Base-by-base conservation (phyloP, 2,797 vertebrate species). In the Denticeps clupeoides region DNA sequence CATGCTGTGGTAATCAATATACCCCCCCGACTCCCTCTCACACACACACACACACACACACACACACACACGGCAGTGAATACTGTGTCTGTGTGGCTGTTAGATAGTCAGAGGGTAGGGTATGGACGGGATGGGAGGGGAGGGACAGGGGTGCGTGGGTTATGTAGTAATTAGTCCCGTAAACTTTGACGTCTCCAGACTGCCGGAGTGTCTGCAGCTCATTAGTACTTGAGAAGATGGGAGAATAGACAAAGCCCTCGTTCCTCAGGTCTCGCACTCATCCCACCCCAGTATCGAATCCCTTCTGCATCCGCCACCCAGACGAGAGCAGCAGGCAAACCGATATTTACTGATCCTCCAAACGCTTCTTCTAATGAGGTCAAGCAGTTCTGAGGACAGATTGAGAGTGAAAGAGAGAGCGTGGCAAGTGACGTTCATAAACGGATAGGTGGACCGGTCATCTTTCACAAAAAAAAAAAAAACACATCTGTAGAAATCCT, bases 1-100 rank as follows among this genome's bases (percentile, higher is more conserved):
- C 33, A 3, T 59, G 48, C 51, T 43, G 48, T 31, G 40, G 40
- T 47, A 58, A 70, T 70, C 62, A 65, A 67, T 67, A 70, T 54
- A 45, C 46, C 27, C 6, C 9, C 6, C 27, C 6, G 27, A 6
- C 27, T 6, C 27, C 6, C 33, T 18, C 15, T 18, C 33, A 19
- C 16, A 19, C 33, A 37, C 33, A 37, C 33, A 18, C 32, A 35
- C 32, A 35, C 32, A 35, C 31, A 33, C 31, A 33, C 31, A 33
- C 31, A 33, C 31, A 33, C 31, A 33, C 13, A 33, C 13, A 33
- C 4, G 16, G 29, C 54, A 51, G 47, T 51, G 45, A 53, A 61
- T 38, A 57, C 47, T 49, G 56, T 47, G 24, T 57, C 32, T 13
- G 37, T 26, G 31, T 1, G 13, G 22, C 10, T 25, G 22, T 13